Evolutionary conservation across 2,113 vertebrate species (phyloP).

Genomic region (Limnothrissa miodon): DNA sequence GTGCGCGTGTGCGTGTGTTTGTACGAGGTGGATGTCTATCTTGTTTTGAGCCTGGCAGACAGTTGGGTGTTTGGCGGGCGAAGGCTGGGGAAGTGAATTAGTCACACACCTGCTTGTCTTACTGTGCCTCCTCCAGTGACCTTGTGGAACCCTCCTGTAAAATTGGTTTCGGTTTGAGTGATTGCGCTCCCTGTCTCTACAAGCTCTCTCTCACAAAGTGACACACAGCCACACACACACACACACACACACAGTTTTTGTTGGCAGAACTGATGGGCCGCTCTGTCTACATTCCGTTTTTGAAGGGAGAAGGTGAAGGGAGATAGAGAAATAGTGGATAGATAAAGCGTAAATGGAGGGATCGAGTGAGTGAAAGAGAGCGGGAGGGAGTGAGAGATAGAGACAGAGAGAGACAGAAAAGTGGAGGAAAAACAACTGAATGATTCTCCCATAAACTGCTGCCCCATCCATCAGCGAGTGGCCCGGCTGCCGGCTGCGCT

Average conservation of each 20-base stretch:
- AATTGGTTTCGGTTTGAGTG: not conserved
- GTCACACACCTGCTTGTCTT: not conserved
- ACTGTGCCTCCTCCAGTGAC: not conserved
- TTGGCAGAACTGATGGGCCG: not conserved
- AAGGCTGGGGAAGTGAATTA: not conserved
- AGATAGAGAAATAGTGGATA: no score
- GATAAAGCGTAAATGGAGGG: no score
- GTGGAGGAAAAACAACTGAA: not conserved
- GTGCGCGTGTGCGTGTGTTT: not conserved
- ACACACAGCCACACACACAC: not conserved
- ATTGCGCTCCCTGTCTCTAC: not conserved
- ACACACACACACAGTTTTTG: not conserved
- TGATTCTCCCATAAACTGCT: conserved; percentile 36
- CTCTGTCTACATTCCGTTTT: not conserved
- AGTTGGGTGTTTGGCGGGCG: not conserved
- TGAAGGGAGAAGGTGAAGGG: not conserved
- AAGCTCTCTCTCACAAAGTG: no score
- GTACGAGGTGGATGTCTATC: not conserved
- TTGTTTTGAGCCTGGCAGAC: not conserved
- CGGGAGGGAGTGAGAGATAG: not conserved
- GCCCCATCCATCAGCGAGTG: conserved; percentile 37
- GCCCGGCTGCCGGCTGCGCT: not conserved
- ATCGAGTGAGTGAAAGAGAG: not conserved
- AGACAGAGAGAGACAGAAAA: not conserved
- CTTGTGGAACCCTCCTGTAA: not conserved